Evolutionary conservation across 2,888 invertebrate genomes (phyloP).

Genomic region (Ennomos quercinarius): DNA sequence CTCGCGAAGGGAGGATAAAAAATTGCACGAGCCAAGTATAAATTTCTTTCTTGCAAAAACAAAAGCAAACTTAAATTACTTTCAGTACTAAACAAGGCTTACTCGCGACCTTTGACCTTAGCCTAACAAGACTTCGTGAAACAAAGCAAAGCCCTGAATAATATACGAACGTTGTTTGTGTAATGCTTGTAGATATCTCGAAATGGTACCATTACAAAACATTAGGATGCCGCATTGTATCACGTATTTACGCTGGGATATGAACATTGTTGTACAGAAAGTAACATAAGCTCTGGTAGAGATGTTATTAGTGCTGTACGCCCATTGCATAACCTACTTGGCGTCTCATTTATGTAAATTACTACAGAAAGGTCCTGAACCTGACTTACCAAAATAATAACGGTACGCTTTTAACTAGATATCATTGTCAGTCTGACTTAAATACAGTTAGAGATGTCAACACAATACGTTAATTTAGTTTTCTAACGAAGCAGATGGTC

Average conservation of each 20-base stretch:
- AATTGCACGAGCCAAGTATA: background rate
- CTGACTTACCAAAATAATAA: background rate
- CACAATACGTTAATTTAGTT: too few species aligned
- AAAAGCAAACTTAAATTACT: constrained; percentile 17
- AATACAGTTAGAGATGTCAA: too few species aligned
- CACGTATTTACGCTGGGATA: constrained; percentile 28
- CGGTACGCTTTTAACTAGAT: background rate
- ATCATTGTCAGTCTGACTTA: background rate
- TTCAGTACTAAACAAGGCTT: constrained; percentile 5
- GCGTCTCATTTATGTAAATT: background rate
- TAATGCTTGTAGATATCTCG: constrained; percentile 19
- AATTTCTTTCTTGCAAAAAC: constrained; percentile 4
- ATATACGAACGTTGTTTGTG: constrained; percentile 16
- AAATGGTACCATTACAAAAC: constrained; percentile 22
- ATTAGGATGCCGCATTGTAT: constrained; percentile 30
- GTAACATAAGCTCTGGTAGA: too few species aligned
- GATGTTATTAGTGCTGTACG: too few species aligned
- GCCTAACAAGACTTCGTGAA: constrained; percentile 7
- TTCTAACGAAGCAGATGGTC: too few species aligned
- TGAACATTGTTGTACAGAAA: constrained; percentile 4
- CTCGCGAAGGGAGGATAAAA: background rate
- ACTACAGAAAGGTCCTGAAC: too few species aligned
- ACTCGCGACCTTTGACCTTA: constrained; percentile 20
- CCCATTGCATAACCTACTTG: too few species aligned
- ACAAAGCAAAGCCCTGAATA: constrained; percentile 16